Evolutionary conservation across 2,888 invertebrate genomes (phyloP).

Genomic region (Carterocephalus palaemon): DNA sequence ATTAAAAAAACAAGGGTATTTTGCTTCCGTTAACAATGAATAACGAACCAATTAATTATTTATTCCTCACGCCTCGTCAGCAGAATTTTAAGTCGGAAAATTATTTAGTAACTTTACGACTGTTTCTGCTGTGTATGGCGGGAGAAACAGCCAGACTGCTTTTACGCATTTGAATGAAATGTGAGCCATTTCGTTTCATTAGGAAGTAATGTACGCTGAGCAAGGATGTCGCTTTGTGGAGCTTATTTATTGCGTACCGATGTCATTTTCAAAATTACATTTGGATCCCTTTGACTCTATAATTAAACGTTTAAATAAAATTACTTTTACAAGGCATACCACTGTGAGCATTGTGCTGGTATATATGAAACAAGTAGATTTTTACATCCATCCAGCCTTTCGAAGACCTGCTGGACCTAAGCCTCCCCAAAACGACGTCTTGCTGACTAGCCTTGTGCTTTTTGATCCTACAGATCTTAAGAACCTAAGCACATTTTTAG

Average conservation of each 20-base stretch:
- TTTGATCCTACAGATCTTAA: too few relatives aligned
- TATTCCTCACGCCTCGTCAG: constrained; percentile 1
- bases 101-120: constrained; percentile 16
- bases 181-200: constrained; percentile 30
- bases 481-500: too few relatives aligned
- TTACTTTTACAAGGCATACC: too few relatives aligned
- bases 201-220: constrained; percentile 18
- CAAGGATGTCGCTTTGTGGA: constrained; percentile 28
- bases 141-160: constrained; percentile 3
- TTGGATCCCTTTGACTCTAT: constrained; percentile 26
- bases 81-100: constrained; percentile 10
- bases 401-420: too few relatives aligned
- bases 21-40: too few relatives aligned
- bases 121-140: constrained; percentile 10
- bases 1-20: too few relatives aligned
- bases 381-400: too few relatives aligned
- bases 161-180: constrained; percentile 33
- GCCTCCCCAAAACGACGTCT: too few relatives aligned
- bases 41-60: too few relatives aligned
- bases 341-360: too few relatives aligned
- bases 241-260: constrained; percentile 31
- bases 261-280: constrained; percentile 32
- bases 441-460: too few relatives aligned
- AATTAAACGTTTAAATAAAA: constrained; percentile 19
- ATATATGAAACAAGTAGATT: too few relatives aligned